phyloP scores from a whole-genome alignment of 2,113 vertebrate species.

The Dromaius novaehollandiae region DNA sequence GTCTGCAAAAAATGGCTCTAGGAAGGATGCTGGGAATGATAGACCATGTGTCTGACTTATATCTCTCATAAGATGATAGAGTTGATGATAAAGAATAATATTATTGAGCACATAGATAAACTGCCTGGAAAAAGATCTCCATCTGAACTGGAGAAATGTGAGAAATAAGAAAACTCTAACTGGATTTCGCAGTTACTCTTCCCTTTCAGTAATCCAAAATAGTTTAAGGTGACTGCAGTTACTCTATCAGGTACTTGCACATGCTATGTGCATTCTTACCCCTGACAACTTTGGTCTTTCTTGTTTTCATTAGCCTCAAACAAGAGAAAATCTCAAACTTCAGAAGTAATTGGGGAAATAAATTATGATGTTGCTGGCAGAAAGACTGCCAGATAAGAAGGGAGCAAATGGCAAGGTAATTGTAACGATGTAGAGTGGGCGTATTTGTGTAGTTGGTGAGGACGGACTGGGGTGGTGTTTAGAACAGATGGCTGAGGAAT shows the following conservation, averaged over 20 bases:
- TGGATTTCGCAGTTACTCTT: not conserved
- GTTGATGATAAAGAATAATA: not conserved
- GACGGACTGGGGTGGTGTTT: not conserved
- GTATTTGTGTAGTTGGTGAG: not conserved
- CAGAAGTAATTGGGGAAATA: not conserved
- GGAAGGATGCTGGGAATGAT: not conserved
- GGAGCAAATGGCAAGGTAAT: not conserved
- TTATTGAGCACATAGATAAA: not conserved
- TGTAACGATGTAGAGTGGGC: rapidly evolving
- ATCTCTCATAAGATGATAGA: not conserved
- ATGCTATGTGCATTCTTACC: not conserved
- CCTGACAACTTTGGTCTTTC: not conserved
- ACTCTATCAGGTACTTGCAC: not conserved
- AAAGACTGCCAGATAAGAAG: not conserved
- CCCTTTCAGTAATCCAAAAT: not conserved
- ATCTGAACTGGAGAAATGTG: not conserved
- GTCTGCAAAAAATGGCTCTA: not conserved
- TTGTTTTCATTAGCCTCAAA: not conserved
- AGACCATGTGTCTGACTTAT: not conserved
- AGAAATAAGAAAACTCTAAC: not conserved
- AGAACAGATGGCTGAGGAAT: not conserved
- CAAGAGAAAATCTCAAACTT: not conserved
- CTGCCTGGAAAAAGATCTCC: not conserved
- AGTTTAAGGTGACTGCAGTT: not conserved
- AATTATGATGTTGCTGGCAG: not conserved